Base-by-base conservation (phyloP, 1,140 invertebrate genomes). In the Bombus consobrinus region DNA sequence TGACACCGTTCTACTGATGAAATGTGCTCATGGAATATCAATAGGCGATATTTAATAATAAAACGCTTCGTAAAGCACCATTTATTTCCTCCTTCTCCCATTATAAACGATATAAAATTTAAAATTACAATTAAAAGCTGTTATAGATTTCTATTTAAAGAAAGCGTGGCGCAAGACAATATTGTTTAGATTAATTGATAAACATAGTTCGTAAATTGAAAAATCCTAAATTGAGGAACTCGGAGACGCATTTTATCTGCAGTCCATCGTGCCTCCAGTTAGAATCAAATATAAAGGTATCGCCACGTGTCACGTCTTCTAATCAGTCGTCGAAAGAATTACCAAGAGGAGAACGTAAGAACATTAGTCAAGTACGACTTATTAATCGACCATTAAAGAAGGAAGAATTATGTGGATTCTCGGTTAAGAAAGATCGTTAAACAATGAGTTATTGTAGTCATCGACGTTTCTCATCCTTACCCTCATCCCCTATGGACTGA, bases 361-460 rank as follows among this genome's bases (percentile, higher is more conserved):
- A 62, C 59, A 12, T 62, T 34, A 28, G 25, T 76, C 74, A 37
- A 39, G 34, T 13, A 57, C 34, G 28, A 9, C 41, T 64, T 80
- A 69, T 80, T 80, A 80, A 80, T 69, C 78, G 47, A 6, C 22
- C 37, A 8, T 6, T 1, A 15, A 47, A 3, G 34, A 78, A 69
- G 53, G n/a, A 84, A 59, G 75, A n/a, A 59, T 71, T 62, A 37
- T 59, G 32, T 53, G 22, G 13, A 28, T n/a, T 6, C 8, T 22
- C 18, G 18, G 74, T 59, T n/a, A 84, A 84, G 39, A 62, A 72
- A 62, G 10, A 72, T 18, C 12, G 32, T 4, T 1, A 62, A 39
- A 85, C 83, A 85, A 85, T 80, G 68, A 77, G 57, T 85, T 53
- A 85, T 85, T 80, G 77, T 85, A 85, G 12, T 76, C 83, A 80